Evolutionary conservation across 2,797 vertebrate genomes (phyloP), one percentile per base, ranked within the genome.

Genomic region (Craterocephalus amniculus): DNA sequence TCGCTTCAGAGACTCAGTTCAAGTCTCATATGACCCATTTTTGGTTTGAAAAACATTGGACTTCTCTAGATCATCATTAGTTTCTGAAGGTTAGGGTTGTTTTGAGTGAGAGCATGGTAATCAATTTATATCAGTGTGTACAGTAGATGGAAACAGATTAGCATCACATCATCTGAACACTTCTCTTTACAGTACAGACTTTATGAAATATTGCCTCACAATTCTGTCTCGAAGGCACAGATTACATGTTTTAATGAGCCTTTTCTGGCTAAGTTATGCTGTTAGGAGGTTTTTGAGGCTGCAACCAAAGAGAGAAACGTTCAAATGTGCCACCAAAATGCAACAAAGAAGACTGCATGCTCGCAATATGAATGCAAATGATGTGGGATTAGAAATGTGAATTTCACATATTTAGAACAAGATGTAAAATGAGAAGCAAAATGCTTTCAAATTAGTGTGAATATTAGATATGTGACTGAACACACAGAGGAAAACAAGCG

Each of bases 401-500:
- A 34, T 27, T 5, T n/a, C 18, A 34, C n/a, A 24, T 49, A 24
- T 45, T 20, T 45, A 49, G 20, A 24, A 4, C 4, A 52, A 52
- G 12, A 27, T 54, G 26, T 27, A 6, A 26, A 27, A 6, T 27
- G 6, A 52, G 12, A 5, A 26, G 12, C 6, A 3, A 52, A 27
- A 27, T 52, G 13, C 6, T 13, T 52, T 52, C 24, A 54, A 6
- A 27, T 27, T 26, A 6, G 20, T 13, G 12, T 55, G 35, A 54
- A 34, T 32, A 49, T 5, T 26, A 10, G n/a, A 18, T 66, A 8
- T 32, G 35, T 29, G 38, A 51, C 7, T 55, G 35, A 38, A 13
- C 34, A 66, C n/a, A 38, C 32, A 57, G 36, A 57, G 8, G 38
- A 57, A 68, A 70, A 40, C 35, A 55, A 60, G 58, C 43, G 6